phyloP scores from a whole-genome alignment of 2,113 vertebrate genomes.

The Zapus hudsonius region DNA sequence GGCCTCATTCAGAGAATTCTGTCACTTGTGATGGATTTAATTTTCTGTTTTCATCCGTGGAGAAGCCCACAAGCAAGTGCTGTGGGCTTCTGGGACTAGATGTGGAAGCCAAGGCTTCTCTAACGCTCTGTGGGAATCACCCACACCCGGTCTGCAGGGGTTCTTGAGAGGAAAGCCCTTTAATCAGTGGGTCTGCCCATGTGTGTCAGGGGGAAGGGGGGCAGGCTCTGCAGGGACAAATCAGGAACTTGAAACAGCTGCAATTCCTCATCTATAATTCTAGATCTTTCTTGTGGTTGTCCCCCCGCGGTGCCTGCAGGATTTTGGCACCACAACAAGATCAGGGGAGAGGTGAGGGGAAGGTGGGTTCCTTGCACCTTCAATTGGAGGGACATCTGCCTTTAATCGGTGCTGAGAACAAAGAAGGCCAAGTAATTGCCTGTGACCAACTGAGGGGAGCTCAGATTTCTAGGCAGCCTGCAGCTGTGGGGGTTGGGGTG shows the following conservation, averaged over 20 bases:
- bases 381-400: not conserved
- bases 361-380: not conserved
- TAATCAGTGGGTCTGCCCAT: not conserved
- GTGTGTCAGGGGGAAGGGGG: not conserved
- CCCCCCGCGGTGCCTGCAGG: not conserved
- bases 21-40: constrained; percentile 39
- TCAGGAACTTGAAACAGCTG: not conserved
- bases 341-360: not conserved
- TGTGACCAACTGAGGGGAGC: not conserved
- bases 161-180: constrained; percentile 14
- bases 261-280: not conserved
- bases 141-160: not conserved
- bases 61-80: constrained; percentile 13
- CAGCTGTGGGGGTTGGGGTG: not conserved
- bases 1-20: constrained; percentile 42
- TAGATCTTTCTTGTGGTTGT: constrained; percentile 43
- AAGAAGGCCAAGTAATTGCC: not conserved
- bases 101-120: not conserved
- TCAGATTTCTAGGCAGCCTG: not conserved
- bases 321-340: not conserved
- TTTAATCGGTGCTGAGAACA: constrained; percentile 4
- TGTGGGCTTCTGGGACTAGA: not conserved
- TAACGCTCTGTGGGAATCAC: not conserved
- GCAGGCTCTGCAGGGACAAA: not conserved
- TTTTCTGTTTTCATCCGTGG: constrained; percentile 47